These are phyloP conservation scores for Drosophila arizonae DNA, from an alignment of 1,140 invertebrate species.

Conservation along the genomic window DNA sequence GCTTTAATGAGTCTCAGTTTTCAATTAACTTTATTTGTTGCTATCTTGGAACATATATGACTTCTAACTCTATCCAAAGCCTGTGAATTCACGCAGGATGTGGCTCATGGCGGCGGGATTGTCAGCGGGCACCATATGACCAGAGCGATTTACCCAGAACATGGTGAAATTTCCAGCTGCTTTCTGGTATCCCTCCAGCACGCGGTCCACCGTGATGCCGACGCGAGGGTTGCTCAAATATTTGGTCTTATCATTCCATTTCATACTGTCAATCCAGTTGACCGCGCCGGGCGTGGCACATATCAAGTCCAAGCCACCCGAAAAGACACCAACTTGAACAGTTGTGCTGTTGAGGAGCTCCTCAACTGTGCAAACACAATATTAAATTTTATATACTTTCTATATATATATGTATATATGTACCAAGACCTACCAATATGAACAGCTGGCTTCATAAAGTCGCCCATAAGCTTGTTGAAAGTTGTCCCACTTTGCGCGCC, in stretches of 20 bases:
- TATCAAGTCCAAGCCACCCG: constrained; percentile 87
- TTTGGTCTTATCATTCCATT: constrained; percentile 85
- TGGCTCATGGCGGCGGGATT: constrained; percentile 76
- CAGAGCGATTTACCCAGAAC: constrained; percentile 88
- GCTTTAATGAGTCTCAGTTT: constrained; percentile 13
- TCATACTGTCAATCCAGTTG: constrained; percentile 88
- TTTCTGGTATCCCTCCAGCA: constrained; percentile 88
- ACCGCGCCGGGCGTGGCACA: constrained; percentile 87
- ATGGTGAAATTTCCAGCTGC: constrained; percentile 87
- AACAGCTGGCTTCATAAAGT: constrained; percentile 94
- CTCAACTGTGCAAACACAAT: constrained; percentile 85
- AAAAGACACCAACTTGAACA: constrained; percentile 75
- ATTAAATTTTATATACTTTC: neutral
- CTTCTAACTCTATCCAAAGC: constrained; percentile 49
- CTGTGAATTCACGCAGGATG: constrained; percentile 65
- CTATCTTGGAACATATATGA: neutral
- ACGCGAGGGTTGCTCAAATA: constrained; percentile 84
- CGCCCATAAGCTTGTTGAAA: constrained; percentile 86
- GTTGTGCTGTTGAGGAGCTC: constrained; percentile 87
- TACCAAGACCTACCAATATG: constrained; percentile 84
- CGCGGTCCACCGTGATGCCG: constrained; percentile 85
- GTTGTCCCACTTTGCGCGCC: constrained; percentile 85
- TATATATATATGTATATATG: neutral
- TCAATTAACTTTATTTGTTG: constrained; percentile 19
- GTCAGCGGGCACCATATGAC: constrained; percentile 85